Evolutionary conservation across 2,113 vertebrate genomes (phyloP).

Genomic region (Mustela nigripes): DNA sequence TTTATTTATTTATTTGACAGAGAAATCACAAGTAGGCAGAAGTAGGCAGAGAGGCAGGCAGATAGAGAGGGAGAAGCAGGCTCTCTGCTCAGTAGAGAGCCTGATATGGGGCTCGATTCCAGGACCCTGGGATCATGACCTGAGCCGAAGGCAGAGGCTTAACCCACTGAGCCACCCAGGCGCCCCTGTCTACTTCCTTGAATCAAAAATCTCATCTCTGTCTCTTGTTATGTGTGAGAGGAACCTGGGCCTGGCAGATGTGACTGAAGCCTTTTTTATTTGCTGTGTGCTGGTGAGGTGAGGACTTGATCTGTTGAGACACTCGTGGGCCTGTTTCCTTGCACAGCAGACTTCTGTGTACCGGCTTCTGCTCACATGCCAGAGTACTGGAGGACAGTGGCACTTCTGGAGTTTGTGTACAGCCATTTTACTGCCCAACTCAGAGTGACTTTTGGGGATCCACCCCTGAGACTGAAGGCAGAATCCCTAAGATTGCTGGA

Average conservation of each 20-base stretch:
- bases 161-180: too few relatives aligned
- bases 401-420: not conserved
- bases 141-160: too few relatives aligned
- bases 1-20: too few relatives aligned
- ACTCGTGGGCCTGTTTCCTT: not conserved
- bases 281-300: not conserved
- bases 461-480: not conserved
- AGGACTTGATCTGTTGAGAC: not conserved
- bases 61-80: too few relatives aligned
- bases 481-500: not conserved
- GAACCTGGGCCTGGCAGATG: not conserved
- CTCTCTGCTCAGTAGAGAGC: too few relatives aligned
- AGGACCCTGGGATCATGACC: too few relatives aligned
- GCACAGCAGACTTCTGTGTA: rapidly evolving
- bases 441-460: not conserved
- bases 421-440: not conserved
- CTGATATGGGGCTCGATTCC: too few relatives aligned
- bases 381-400: rapidly evolving
- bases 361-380: not conserved
- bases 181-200: not conserved
- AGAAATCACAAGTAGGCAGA: too few relatives aligned
- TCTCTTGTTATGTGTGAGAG: not conserved
- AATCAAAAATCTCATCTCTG: not conserved
- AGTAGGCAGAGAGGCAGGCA: too few relatives aligned
- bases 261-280: not conserved